These are phyloP conservation scores for Herpetotheres cachinnans DNA, from an alignment of 2,113 vertebrate genomes.

Conservation along the genomic window DNA sequence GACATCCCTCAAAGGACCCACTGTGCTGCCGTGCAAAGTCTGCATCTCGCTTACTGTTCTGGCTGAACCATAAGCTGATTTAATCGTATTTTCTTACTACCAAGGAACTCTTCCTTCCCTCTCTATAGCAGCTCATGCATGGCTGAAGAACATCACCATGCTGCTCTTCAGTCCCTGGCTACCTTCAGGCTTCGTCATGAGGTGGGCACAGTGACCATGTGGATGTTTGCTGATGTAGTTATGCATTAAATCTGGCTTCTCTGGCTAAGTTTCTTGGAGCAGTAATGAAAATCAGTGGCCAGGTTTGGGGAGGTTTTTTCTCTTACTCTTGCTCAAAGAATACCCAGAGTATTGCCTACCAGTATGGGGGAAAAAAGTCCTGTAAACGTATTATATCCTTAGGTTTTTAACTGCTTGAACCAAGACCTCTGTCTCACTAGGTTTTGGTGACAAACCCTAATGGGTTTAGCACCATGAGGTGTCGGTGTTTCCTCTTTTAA, in stretches of 20 bases:
- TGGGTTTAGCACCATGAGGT: not conserved
- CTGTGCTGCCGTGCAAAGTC: not conserved
- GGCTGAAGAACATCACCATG: not conserved
- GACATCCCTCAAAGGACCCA: not conserved
- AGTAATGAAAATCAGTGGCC: no score
- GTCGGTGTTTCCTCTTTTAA: not conserved
- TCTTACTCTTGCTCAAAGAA: not conserved
- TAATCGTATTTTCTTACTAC: not conserved
- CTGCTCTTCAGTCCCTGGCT: not conserved
- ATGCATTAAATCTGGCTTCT: not conserved
- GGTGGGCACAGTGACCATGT: not conserved
- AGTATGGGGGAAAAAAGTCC: no score
- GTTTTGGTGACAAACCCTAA: not conserved
- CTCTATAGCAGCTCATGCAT: not conserved
- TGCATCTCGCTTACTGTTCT: rapidly evolving
- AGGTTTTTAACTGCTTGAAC: not conserved
- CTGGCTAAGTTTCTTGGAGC: not conserved
- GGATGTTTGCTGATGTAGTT: not conserved
- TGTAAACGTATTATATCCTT: not conserved
- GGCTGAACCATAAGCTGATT: not conserved
- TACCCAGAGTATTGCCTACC: not conserved
- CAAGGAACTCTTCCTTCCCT: not conserved
- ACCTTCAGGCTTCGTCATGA: not conserved
- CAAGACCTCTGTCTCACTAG: not conserved
- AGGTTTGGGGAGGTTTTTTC: not conserved